Percentiles rank a stretch among this genome's conserved stretches.
These are phyloP conservation scores for Enteromius radiatus DNA, from an alignment of 2,797 vertebrate species.

Conservation along the genomic window DNA sequence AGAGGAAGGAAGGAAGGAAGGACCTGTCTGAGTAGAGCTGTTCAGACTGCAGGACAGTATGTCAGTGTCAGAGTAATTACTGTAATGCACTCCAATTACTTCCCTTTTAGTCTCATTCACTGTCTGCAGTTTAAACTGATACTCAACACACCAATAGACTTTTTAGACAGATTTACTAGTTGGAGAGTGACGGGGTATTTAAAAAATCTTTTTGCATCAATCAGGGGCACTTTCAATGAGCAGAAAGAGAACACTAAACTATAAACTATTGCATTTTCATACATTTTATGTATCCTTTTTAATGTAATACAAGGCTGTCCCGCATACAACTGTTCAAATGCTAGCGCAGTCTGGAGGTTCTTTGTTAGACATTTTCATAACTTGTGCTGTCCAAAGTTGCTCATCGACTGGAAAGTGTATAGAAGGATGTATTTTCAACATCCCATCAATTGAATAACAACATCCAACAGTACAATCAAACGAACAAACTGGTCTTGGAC, in stretches of 20 bases:
- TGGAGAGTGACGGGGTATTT: too few species aligned
- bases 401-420: neutral
- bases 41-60: conserved; percentile 45
- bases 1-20: neutral
- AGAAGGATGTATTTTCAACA: neutral
- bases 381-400: neutral
- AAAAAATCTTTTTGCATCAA: neutral
- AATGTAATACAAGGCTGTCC: neutral
- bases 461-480: neutral
- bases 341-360: neutral
- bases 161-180: neutral
- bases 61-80: conserved; percentile 65
- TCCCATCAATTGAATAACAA: neutral
- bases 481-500: neutral
- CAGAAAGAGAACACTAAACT: neutral
- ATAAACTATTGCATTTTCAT: neutral
- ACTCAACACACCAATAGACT: conserved; percentile 1
- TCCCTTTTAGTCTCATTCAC: conserved; percentile 36
- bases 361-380: neutral
- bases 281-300: neutral
- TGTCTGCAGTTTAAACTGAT: conserved; percentile 30
- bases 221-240: neutral
- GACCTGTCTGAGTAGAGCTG: conserved; percentile 31
- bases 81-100: conserved; percentile 56
- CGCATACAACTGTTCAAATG: neutral